These are phyloP conservation scores for Paratrypauchen microcephalus DNA, from an alignment of 2,797 vertebrate species.

Conservation along the genomic window DNA sequence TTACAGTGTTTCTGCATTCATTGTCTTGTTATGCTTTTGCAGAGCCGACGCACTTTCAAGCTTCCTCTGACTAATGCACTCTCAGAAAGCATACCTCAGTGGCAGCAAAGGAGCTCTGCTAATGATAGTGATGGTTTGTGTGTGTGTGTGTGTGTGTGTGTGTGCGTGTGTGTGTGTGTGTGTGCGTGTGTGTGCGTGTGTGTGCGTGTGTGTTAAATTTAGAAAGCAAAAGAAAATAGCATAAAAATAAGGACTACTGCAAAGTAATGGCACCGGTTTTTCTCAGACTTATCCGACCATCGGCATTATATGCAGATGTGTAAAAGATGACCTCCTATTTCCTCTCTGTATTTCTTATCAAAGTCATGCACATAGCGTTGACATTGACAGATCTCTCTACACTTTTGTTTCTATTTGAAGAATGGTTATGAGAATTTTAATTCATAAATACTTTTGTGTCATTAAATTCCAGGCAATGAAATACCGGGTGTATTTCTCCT, in stretches of 20 bases:
- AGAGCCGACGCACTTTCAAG: constrained; percentile 37
- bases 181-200: background rate
- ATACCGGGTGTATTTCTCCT: constrained; percentile 5
- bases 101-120: constrained; percentile 21
- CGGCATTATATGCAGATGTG: constrained; percentile 9
- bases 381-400: constrained; percentile 3
- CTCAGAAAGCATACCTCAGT: constrained; percentile 38
- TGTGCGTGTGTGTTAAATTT: constrained; percentile 10
- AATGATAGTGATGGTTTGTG: constrained; percentile 11
- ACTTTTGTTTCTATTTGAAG: constrained; percentile 4
- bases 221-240: constrained; percentile 16
- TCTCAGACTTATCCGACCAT: constrained; percentile 11
- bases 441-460: background rate
- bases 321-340: constrained; percentile 15
- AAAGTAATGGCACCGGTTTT: constrained; percentile 7
- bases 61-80: constrained; percentile 37
- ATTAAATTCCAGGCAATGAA: constrained; percentile 2
- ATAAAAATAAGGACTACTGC: constrained; percentile 9
- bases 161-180: background rate
- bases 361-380: constrained; percentile 3
- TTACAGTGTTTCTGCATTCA: constrained; percentile 42
- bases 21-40: constrained; percentile 43
- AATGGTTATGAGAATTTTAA: background rate
- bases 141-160: background rate
- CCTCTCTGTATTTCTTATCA: background rate